Base-by-base conservation (phyloP, 2,113 vertebrate species). In the Elgaria multicarinata region DNA sequence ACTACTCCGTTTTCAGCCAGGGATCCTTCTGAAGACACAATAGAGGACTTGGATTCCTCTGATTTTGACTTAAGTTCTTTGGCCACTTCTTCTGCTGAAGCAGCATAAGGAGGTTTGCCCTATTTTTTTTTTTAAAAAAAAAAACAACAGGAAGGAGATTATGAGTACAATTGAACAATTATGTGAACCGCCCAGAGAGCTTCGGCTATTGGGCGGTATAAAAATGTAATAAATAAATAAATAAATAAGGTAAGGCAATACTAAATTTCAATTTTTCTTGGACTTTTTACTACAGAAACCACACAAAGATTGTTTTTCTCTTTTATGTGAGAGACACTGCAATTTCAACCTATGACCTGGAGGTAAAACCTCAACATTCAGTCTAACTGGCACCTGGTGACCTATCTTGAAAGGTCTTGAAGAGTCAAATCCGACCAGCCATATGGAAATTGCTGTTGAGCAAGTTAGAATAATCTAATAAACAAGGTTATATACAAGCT, bases 41-140 rank as follows among this genome's bases (percentile, higher is more conserved):
- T 84, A 64, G 97, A 97, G 86, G 98, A 97, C 93, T 98, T 98
- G 87, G 95, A 95, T 92, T 98, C 98, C 96, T 98, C 98, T 22
- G 97, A 97, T 94, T 98, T 97, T 86, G 97, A 97, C 96, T 98
- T 98, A 95, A 97, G 96, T 96, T 98, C 98, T 97, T 98, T 98
- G 95, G 95, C 97, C 93, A 97, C 97, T 94, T 98, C 98, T 93
- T 97, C 97, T 94, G 96, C 98, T 94, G 97, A 98, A 96, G 98
- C 96, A 96, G 97, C 97, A 44, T 98, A 98, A 93, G 97, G 96
- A 95, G 98, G 98, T 94, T 98, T 98, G 96, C 94, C 97, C 98
- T 99, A 95, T 81, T 92, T 90, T n/a, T n/a, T n/a, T n/a, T n/a
- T n/a, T n/a, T n/a, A n/a, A n/a, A 89, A 94, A 91, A 95, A 42